Percentiles rank a stretch among this genome's conserved stretches.
Conservation (phyloP, 2,888 invertebrate genomes). For the Leucophora obtusa region DNA sequence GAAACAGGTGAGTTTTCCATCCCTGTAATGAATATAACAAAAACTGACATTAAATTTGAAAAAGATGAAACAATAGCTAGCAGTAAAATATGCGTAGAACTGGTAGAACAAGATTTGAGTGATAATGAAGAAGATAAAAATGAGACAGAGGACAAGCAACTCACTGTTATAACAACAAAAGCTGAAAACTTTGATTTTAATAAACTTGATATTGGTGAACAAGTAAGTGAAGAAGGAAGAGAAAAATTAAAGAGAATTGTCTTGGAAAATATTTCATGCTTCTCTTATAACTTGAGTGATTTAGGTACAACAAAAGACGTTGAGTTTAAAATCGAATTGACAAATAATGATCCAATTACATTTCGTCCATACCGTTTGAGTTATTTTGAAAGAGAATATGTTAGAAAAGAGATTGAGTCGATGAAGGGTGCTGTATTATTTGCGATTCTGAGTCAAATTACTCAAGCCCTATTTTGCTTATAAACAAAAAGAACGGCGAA, state of each 20-base stretch:
- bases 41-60: slow-evolving; percentile 33
- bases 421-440: slow-evolving; percentile 54
- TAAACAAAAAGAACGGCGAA: slow-evolving; percentile 68
- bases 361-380: slow-evolving; percentile 59
- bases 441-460: slow-evolving; percentile 60
- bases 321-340: slow-evolving; percentile 54
- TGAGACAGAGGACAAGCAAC: background rate
- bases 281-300: slow-evolving; percentile 42
- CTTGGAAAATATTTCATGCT: slow-evolving; percentile 16
- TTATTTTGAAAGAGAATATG: slow-evolving; percentile 48
- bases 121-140: too few relatives aligned
- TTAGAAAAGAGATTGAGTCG: slow-evolving; percentile 47
- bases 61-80: slow-evolving; percentile 26
- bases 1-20: slow-evolving; percentile 36
- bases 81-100: slow-evolving; percentile 10
- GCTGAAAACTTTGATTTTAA: slow-evolving; percentile 10
- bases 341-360: slow-evolving; percentile 39
- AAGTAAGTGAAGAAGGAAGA: slow-evolving; percentile 20
- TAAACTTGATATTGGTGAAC: slow-evolving; percentile 14
- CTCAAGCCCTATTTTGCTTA: slow-evolving; percentile 64
- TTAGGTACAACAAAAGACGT: slow-evolving; percentile 49
- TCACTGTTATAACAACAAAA: background rate
- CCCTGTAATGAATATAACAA: slow-evolving; percentile 39
- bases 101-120: slow-evolving; percentile 8
- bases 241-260: slow-evolving; percentile 37